phyloP scores from a whole-genome alignment of 1,140 invertebrate species.

The Drosophila ficusphila region DNA sequence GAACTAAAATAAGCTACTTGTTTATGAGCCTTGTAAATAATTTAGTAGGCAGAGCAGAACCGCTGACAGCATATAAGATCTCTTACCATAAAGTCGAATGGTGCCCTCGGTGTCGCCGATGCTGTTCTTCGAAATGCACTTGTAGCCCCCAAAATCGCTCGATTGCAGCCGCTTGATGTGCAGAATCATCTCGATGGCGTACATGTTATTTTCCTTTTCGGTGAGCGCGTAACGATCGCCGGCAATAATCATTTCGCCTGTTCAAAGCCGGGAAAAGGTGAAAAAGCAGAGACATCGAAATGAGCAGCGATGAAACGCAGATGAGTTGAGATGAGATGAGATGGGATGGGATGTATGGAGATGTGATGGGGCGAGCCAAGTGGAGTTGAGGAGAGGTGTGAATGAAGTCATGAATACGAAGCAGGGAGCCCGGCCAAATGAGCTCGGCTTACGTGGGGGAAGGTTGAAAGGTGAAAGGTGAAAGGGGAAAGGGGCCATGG shows the following conservation, averaged over 20 bases:
- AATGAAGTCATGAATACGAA: conserved; percentile 60
- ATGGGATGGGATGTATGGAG: conserved; percentile 14
- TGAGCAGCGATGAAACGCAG: conserved; percentile 16
- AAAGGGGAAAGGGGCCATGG: conserved; percentile 9
- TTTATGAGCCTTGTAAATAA: too few species aligned
- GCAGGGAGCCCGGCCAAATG: conserved; percentile 37
- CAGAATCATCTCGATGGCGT: conserved; percentile 92
- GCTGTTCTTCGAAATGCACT: conserved; percentile 96
- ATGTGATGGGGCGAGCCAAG: too few species aligned
- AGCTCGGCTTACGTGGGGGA: conserved; percentile 32
- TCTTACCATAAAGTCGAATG: conserved; percentile 94
- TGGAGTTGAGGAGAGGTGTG: conserved; percentile 32
- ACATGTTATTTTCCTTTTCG: conserved; percentile 89
- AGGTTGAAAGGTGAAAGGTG: conserved; percentile 1
- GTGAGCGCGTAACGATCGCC: conserved; percentile 92
- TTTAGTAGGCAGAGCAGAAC: too few species aligned
- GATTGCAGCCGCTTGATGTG: conserved; percentile 90
- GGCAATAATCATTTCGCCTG: conserved; percentile 93
- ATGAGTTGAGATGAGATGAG: conserved; percentile 8
- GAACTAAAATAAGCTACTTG: too few species aligned
- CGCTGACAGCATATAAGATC: too few species aligned
- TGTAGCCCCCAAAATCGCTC: conserved; percentile 94
- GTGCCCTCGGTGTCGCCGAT: conserved; percentile 94
- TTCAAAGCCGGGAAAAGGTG: conserved; percentile 12
- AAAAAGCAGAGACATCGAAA: conserved; percentile 14